Evolutionary conservation across 2,797 vertebrate species (phyloP).

Genomic region (Buphagus erythrorhynchus): DNA sequence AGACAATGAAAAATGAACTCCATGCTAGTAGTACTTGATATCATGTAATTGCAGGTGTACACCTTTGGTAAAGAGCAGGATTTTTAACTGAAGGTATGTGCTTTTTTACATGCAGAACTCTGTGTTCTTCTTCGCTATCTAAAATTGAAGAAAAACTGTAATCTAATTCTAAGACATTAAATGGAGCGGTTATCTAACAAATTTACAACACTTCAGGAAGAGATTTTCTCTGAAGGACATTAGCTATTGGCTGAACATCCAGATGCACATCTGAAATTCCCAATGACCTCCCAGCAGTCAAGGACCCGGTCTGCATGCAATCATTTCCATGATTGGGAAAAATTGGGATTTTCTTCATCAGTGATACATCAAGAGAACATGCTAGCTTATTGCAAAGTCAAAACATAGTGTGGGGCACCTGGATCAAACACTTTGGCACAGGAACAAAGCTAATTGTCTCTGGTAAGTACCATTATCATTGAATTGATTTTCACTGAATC

Average conservation of each 20-base stretch:
- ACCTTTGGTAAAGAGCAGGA: neutral
- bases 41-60: neutral
- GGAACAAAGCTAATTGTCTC: slow-evolving; percentile 51
- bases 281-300: neutral
- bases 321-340: neutral
- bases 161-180: neutral
- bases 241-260: neutral
- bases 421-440: neutral
- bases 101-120: neutral
- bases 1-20: neutral
- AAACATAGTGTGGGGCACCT: neutral
- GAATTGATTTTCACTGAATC: neutral
- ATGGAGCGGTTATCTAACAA: neutral
- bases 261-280: neutral
- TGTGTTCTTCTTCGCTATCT: neutral
- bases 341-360: neutral
- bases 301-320: neutral
- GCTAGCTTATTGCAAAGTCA: slow-evolving; percentile 10
- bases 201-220: neutral
- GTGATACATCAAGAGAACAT: neutral
- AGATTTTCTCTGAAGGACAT: neutral
- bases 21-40: too few relatives aligned
- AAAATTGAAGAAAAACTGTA: neutral
- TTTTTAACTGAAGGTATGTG: neutral
- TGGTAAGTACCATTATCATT: slow-evolving; percentile 22